phyloP scores from a whole-genome alignment of 2,888 invertebrate species.

The Drosophila neutralis region DNA sequence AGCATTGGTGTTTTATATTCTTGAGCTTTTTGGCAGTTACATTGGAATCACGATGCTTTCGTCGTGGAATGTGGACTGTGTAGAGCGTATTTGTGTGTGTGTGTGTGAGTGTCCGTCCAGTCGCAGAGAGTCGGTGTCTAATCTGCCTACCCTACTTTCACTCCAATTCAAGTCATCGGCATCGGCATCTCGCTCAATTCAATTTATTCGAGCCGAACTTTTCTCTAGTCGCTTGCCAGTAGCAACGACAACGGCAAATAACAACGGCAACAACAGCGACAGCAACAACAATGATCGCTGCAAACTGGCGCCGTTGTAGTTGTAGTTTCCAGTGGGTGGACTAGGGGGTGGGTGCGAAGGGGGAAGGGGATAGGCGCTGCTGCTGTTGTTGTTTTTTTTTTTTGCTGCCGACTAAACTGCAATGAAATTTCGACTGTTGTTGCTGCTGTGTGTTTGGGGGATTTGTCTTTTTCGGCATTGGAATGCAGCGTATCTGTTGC shows the following conservation, averaged over 20 bases:
- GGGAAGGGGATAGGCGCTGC: neutral
- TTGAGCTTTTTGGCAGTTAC: conserved; percentile 11
- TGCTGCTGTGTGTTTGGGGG: conserved; percentile 53
- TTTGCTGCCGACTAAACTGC: conserved; percentile 59
- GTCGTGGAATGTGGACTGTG: conserved; percentile 46
- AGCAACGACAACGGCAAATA: conserved; percentile 31
- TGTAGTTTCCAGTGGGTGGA: conserved; percentile 32
- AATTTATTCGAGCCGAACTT: conserved; percentile 75
- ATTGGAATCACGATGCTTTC: conserved; percentile 6
- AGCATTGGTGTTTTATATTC: conserved; percentile 18
- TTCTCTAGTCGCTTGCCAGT: conserved; percentile 64
- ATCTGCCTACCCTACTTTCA: conserved; percentile 84
- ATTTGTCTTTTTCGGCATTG: conserved; percentile 78
- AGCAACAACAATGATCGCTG: conserved; percentile 30
- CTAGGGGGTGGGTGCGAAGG: neutral
- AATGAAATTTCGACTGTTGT: conserved; percentile 67
- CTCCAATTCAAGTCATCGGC: conserved; percentile 78
- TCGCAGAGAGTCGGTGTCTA: conserved; percentile 62
- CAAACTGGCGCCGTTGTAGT: conserved; percentile 59
- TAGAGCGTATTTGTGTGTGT: neutral
- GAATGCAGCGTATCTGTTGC: conserved; percentile 71
- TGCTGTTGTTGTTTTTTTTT: neutral
- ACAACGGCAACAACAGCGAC: conserved; percentile 28
- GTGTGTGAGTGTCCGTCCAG: conserved; percentile 28
- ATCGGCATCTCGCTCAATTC: conserved; percentile 75